These are phyloP conservation scores for Apostichopus japonicus DNA, from an alignment of 35 echinoderm and acorn worm species.

Conservation along the genomic window DNA sequence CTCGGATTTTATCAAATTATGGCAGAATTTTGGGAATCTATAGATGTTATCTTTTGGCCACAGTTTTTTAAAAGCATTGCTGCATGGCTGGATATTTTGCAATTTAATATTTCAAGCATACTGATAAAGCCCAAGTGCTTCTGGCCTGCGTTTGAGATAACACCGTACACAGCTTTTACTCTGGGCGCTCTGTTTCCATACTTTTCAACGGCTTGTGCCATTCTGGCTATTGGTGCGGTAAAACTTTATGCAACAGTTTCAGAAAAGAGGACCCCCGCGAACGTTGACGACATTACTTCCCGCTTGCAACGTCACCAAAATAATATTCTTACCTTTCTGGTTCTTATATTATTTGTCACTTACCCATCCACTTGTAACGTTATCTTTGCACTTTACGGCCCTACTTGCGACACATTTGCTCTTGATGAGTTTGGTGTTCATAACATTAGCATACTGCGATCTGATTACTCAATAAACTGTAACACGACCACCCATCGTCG, in stretches of 20 bases:
- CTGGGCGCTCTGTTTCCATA: background rate
- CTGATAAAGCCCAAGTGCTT: conserved; percentile 53
- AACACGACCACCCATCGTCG: background rate
- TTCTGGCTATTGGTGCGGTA: background rate
- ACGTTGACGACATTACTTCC: background rate
- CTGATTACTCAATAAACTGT: conserved; percentile 57
- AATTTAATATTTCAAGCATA: conserved; percentile 38
- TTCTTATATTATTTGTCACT: conserved; percentile 34
- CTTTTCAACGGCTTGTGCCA: background rate
- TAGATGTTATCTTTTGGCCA: conserved; percentile 40
- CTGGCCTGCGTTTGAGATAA: background rate
- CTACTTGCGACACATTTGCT: conserved; percentile 16
- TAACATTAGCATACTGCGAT: background rate
- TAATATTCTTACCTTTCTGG: conserved; percentile 17
- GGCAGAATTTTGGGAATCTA: conserved; percentile 45
- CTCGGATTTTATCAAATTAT: conserved; percentile 61
- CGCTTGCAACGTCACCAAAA: background rate
- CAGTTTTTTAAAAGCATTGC: conserved; percentile 1
- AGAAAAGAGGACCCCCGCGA: background rate
- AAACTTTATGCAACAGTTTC: background rate
- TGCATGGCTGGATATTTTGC: background rate
- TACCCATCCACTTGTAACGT: conserved; percentile 45
- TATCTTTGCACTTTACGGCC: conserved; percentile 17
- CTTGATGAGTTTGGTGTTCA: background rate
- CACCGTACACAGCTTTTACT: background rate